These are phyloP conservation scores for Calameuta pallipes DNA, from an alignment of 2,888 invertebrate genomes.

Conservation along the genomic window DNA sequence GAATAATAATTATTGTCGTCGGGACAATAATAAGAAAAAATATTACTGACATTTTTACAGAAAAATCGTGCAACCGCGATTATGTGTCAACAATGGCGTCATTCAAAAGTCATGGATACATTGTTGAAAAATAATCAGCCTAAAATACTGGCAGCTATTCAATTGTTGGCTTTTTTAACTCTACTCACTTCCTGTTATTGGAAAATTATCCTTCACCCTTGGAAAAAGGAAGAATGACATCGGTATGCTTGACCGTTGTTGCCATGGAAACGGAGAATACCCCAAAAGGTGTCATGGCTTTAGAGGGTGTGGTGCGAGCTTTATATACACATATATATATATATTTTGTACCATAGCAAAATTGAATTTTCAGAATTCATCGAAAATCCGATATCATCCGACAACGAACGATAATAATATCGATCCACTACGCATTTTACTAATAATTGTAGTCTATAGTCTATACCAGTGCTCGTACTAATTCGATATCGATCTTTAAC, in stretches of 20 bases:
- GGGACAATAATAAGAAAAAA: not conserved
- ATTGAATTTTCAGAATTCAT: not conserved
- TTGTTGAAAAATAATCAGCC: too few species aligned
- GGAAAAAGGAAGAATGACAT: not conserved
- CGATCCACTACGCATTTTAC: not conserved
- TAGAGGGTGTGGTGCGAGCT: not conserved
- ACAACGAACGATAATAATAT: not conserved
- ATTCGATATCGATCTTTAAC: not conserved
- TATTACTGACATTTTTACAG: too few species aligned
- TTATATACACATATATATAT: not conserved
- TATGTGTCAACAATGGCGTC: not conserved
- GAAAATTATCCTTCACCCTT: not conserved
- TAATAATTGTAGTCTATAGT: not conserved
- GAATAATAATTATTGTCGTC: not conserved
- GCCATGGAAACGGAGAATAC: not conserved
- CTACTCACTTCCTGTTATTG: not conserved
- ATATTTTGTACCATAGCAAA: not conserved
- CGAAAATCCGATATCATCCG: not conserved
- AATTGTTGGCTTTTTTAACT: not conserved
- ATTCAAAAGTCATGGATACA: not conserved
- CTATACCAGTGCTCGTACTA: not conserved
- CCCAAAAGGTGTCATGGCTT: not conserved
- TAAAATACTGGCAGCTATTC: not conserved
- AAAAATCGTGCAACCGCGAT: not conserved
- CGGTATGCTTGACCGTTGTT: conserved; percentile 1